These are phyloP conservation scores for Odontesthes bonariensis DNA, from an alignment of 2,113 vertebrate genomes.

Conservation along the genomic window DNA sequence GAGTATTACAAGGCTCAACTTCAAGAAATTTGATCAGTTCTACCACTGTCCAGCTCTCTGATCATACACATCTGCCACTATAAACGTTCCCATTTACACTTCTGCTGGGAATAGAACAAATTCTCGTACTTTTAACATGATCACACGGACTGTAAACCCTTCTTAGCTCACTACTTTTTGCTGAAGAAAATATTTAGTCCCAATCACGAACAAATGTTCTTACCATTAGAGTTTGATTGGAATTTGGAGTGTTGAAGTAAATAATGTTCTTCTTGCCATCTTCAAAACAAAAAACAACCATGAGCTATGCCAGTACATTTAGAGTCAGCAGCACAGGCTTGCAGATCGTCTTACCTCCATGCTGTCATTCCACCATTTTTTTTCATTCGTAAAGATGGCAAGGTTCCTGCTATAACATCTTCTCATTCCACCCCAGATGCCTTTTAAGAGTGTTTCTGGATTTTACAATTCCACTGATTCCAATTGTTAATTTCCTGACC, in stretches of 20 bases:
- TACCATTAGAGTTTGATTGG: not conserved
- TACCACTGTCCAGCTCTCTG: constrained; percentile 27
- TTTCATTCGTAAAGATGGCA: not conserved
- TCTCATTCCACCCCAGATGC: not conserved
- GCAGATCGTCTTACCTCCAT: not conserved
- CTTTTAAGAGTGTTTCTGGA: constrained; percentile 8
- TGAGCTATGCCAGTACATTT: not conserved
- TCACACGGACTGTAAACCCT: not conserved
- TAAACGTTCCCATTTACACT: constrained; percentile 22
- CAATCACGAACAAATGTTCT: constrained; percentile 20
- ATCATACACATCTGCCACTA: constrained; percentile 30
- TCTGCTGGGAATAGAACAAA: not conserved
- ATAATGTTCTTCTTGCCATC: not conserved
- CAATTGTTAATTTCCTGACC: constrained; percentile 18
- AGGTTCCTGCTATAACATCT: not conserved
- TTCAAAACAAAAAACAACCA: constrained; percentile 29
- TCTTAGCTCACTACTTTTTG: not conserved
- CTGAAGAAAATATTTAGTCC: constrained; percentile 10
- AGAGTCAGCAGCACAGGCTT: not conserved
- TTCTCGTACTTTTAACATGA: not conserved
- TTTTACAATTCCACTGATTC: constrained; percentile 20
- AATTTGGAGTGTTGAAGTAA: not conserved
- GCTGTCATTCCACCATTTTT: not conserved
- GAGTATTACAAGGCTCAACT: constrained; percentile 37
- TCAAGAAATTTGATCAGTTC: constrained; percentile 47